Evolutionary conservation across 2,113 vertebrate genomes (phyloP).

Genomic region (Nycticryphes semicollaris): DNA sequence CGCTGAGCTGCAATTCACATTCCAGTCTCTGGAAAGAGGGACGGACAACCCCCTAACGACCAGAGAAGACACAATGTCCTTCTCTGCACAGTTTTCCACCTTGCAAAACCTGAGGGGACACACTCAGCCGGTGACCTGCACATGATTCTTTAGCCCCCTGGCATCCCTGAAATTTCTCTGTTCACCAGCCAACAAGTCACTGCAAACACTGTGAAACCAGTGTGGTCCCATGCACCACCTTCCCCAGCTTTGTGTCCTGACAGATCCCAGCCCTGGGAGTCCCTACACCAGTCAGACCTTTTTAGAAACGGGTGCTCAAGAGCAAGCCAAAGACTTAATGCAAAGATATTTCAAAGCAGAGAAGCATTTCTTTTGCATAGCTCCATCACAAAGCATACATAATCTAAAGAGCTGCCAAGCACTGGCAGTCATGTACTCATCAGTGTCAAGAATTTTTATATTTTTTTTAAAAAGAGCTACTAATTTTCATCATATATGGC

Average conservation of each 20-base stretch:
- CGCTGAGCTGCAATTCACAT: not conserved
- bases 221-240: rapidly evolving
- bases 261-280: not conserved
- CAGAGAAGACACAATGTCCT: rapidly evolving
- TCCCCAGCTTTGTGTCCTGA: not conserved
- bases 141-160: not conserved
- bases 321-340: not conserved
- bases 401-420: not conserved
- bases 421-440: not conserved
- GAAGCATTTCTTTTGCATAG: not conserved
- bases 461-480: not conserved
- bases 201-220: not conserved
- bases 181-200: not conserved
- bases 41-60: rapidly evolving
- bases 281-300: not conserved
- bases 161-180: not conserved
- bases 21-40: not conserved
- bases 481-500: not conserved
- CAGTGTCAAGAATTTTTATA: not conserved
- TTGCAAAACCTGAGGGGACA: not conserved
- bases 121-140: rapidly evolving
- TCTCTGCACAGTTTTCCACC: not conserved
- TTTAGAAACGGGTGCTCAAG: not conserved
- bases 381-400: not conserved
- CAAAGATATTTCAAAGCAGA: not conserved